Evolutionary conservation across 1,140 invertebrate species (phyloP), one percentile per base, ranked within the genome.

Genomic region (Drosophila tropicalis): DNA sequence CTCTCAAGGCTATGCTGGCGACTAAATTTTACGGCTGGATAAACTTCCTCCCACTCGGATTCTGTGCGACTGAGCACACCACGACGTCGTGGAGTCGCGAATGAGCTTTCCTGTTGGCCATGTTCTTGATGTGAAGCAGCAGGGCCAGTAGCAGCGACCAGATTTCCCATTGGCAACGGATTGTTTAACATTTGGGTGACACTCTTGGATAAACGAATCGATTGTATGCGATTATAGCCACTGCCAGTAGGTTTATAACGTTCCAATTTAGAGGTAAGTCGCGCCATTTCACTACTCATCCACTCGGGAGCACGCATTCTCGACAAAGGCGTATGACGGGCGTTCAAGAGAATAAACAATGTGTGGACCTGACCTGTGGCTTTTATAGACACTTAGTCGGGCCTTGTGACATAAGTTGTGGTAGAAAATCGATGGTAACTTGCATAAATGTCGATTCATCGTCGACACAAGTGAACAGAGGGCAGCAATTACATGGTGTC

Each of bases 131-230:
- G 13, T 41, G 56, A 39, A 17, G 39, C 2, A n/a, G 4, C 39
- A 22, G 54, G 51, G 22, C 39, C 25, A n/a, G 40, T 39, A 36
- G 62, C 55, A 51, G 62, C 34, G 19, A 64, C 56, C 19, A 63
- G 44, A 63, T 77, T 56, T 10, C 61, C 62, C 1, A 65, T 22
- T 3, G 90, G 90, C 68, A 91, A 47, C 0, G 90, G 90, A 80
- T 91, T 91, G 34, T 91, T 91, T 0, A 91, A 70, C 90, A 91
- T 91, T 32, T 91, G 90, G 1, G 81, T 90, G 32, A 91, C 90
- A 72, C 90, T 91, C 55, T 91, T 90, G 51, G 90, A 89, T 13
- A 91, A 66, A 0, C 90, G 77, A 39, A 91, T 86, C 2, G 90
- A 83, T 54, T 91, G 90, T 62, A 91, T 91, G 1, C 90, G 90